Evolutionary conservation across 2,888 invertebrate species (phyloP).

Genomic region (Pharmacophagus antenor): DNA sequence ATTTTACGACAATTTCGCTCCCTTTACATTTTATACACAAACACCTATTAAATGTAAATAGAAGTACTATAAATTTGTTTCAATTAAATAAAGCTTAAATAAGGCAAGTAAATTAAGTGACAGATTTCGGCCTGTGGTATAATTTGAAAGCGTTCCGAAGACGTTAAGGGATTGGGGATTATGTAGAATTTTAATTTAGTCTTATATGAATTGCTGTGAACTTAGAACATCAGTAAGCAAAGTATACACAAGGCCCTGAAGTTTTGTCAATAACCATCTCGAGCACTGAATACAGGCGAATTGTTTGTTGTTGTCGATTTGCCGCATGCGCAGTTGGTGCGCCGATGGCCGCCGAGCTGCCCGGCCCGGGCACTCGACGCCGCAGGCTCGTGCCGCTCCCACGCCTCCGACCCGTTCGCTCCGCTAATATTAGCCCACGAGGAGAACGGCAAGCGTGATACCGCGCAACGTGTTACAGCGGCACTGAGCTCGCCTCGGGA

Average conservation of each 20-base stretch:
- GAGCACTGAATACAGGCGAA: constrained; percentile 18
- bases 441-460: constrained; percentile 38
- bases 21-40: too few species aligned
- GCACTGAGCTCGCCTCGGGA: constrained; percentile 42
- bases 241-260: constrained; percentile 38
- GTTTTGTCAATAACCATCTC: constrained; percentile 55
- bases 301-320: constrained; percentile 52
- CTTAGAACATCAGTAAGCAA: constrained; percentile 21
- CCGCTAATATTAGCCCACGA: constrained; percentile 59
- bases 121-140: too few species aligned
- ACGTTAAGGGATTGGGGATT: not conserved
- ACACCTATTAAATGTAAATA: too few species aligned
- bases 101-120: too few species aligned
- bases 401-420: constrained; percentile 52
- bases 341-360: constrained; percentile 36
- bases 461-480: constrained; percentile 33
- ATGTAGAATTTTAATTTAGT: not conserved
- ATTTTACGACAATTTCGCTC: too few species aligned
- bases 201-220: constrained; percentile 2
- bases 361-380: constrained; percentile 46
- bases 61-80: too few species aligned
- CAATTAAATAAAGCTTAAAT: too few species aligned
- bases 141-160: too few species aligned
- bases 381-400: constrained; percentile 49
- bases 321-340: constrained; percentile 56